Conservation (phyloP, 2,113 vertebrate species). For the Tetraodon nigroviridis region DNA sequence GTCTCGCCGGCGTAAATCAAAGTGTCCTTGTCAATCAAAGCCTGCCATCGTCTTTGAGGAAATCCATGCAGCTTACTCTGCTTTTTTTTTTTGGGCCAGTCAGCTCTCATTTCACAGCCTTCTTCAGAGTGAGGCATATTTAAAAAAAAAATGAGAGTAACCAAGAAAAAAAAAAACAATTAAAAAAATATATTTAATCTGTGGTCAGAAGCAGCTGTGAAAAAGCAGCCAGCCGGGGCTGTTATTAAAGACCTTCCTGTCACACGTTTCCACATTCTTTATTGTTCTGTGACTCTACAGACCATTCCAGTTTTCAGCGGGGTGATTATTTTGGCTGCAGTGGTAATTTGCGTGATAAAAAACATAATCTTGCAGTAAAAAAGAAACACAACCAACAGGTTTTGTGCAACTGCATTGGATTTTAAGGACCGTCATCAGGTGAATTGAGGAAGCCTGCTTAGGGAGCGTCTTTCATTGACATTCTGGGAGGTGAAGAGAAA, state of each 20-base stretch:
- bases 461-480: background rate
- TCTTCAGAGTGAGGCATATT: background rate
- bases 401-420: no score
- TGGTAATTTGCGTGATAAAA: no score
- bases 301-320: no score
- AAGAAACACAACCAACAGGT: no score
- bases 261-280: background rate
- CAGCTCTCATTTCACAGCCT: no score
- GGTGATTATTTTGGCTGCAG: no score
- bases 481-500: background rate
- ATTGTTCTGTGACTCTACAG: background rate
- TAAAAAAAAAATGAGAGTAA: background rate
- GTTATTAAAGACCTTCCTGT: slow-evolving; percentile 6
- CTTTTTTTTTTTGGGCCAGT: no score
- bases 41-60: no score
- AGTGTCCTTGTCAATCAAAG: no score
- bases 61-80: no score
- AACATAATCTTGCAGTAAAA: no score
- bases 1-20: no score
- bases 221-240: slow-evolving; percentile 1
- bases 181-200: background rate
- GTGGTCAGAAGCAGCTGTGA: slow-evolving; percentile 1
- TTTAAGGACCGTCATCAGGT: background rate
- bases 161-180: background rate
- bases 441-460: background rate